Evolutionary conservation across 2,888 invertebrate species (phyloP), one percentile per base, ranked within the genome.

Genomic region (Schizaphis graminum): DNA sequence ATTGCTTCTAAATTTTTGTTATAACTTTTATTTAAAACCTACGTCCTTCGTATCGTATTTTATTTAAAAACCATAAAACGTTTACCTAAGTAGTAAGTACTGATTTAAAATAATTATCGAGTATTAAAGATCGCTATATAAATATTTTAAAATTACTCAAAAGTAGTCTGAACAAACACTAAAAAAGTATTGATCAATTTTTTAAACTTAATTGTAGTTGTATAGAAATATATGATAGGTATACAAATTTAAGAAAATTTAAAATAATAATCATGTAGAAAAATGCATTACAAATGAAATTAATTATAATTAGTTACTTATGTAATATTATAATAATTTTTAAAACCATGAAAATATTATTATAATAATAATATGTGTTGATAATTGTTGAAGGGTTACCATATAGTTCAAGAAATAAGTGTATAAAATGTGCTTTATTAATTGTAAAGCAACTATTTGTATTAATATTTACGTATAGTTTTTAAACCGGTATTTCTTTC

Each of bases 401-500:
- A 21, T 41, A 92, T 88, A 53, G 88, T 67, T 92, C 67, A 53
- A 28, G 87, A 35, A 87, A 88, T 67, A 88, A 92, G 67, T 61
- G 92, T 44, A 49, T 47, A 88, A 53, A 7, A 87, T 61, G 28
- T 13, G 35, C 35, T n/a, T n/a, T n/a, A 3, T 91, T 10, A 26
- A 53, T 16, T 92, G 28, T 67, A 88, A 77, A 77, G 35, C 90
- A 28, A 61, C 93, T 61, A 86, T 57, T 90, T 57, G 41, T 47
- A 61, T 28, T 93, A 61, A 93, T 93, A 90, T 89, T 93, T 93
- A 57, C 61, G 85, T 57, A 35, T 67, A 49, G 41, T 93, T 89
- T 57, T 41, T 13, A 93, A 92, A 93, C 93, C 90, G 85, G 93
- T 90, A 93, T 93, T 93, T n/a, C 47, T 90, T 93, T 90, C 26